Percentiles rank a stretch among this genome's conserved stretches.
phyloP scores from a whole-genome alignment of 2,797 vertebrate species.

The Pyrocephalus nanus region DNA sequence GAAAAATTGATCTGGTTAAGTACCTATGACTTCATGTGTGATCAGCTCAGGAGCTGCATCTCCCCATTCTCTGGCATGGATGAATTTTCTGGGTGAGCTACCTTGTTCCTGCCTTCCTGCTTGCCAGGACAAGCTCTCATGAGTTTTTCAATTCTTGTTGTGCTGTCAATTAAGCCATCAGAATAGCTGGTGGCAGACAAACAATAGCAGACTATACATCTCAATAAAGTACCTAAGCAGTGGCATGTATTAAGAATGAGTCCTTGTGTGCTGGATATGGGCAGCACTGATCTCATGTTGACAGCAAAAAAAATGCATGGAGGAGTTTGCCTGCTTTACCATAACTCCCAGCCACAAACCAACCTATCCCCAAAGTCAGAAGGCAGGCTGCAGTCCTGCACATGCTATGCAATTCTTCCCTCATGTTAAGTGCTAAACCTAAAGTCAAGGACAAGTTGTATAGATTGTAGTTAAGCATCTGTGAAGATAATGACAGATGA shows the following conservation, averaged over 20 bases:
- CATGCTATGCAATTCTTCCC: not conserved
- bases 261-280: rapidly evolving
- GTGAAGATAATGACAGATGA: not conserved
- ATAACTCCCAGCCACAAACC: not conserved
- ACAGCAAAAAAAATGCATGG: not conserved
- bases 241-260: not conserved
- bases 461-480: not conserved
- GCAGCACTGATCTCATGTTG: not conserved
- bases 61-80: not conserved
- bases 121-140: not conserved
- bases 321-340: not conserved
- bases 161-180: not conserved
- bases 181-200: not conserved
- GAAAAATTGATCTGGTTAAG: not conserved
- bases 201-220: not conserved
- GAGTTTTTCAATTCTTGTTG: not conserved
- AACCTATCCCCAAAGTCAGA: not conserved
- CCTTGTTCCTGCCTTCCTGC: not conserved
- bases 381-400: not conserved
- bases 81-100: not conserved
- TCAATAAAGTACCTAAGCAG: not conserved
- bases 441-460: not conserved
- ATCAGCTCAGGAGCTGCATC: not conserved
- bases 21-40: not conserved
- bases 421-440: not conserved